These are phyloP conservation scores for Argyrosomus japonicus DNA, from an alignment of 2,113 vertebrate genomes.

Conservation along the genomic window DNA sequence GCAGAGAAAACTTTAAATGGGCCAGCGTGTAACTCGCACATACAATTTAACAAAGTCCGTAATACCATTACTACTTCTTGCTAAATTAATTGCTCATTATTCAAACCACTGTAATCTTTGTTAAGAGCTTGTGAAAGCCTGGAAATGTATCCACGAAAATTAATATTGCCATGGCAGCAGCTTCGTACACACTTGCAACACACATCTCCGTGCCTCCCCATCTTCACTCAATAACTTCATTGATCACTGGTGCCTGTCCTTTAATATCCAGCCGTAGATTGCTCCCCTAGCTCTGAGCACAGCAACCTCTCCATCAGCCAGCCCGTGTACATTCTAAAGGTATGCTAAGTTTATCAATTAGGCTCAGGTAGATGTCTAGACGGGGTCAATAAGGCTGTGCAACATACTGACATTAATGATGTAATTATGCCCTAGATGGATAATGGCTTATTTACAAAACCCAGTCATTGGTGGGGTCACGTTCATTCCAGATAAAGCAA, in stretches of 20 bases:
- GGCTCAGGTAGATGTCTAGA: slow-evolving; percentile 33
- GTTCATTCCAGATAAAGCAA: slow-evolving; percentile 72
- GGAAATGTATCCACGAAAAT: neutral
- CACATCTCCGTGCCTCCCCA: neutral
- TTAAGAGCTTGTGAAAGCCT: too few species aligned
- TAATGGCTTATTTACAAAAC: slow-evolving; percentile 81
- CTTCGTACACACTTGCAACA: neutral
- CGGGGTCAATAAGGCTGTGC: slow-evolving; percentile 26
- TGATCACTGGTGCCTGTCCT: slow-evolving; percentile 3
- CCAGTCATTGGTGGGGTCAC: slow-evolving; percentile 60
- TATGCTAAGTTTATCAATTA: slow-evolving; percentile 54
- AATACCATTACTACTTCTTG: neutral
- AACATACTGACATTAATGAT: slow-evolving; percentile 62
- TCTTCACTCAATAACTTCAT: neutral
- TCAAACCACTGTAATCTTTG: neutral
- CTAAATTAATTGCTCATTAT: neutral
- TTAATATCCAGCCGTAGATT: neutral
- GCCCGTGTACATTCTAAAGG: slow-evolving; percentile 10
- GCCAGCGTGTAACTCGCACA: too few species aligned
- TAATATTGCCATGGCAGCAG: neutral
- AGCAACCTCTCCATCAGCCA: neutral
- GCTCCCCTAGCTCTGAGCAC: neutral
- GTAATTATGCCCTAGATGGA: slow-evolving; percentile 74
- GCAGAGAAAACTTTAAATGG: neutral
- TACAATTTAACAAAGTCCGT: neutral